These are phyloP conservation scores for Mythimna lalbum DNA, from an alignment of 2,888 invertebrate genomes.

Conservation along the genomic window DNA sequence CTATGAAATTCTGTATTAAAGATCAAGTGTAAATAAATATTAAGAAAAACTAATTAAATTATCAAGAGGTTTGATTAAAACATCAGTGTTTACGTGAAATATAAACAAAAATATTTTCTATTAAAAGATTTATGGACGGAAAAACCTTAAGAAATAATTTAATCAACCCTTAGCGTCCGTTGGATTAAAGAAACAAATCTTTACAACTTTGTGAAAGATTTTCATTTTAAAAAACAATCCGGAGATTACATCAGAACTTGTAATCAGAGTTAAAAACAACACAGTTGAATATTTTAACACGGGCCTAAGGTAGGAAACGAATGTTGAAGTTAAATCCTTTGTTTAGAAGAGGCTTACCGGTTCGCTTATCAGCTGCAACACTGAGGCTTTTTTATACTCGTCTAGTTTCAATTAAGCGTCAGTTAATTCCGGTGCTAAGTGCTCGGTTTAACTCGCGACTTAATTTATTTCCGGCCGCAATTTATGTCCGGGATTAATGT, in stretches of 20 bases:
- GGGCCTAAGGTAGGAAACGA: slow-evolving; percentile 64
- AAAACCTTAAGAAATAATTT: slow-evolving; percentile 60
- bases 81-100: slow-evolving; percentile 22
- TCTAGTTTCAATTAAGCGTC: slow-evolving; percentile 88
- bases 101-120: slow-evolving; percentile 29
- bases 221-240: slow-evolving; percentile 73
- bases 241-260: slow-evolving; percentile 82
- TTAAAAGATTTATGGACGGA: slow-evolving; percentile 44
- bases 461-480: slow-evolving; percentile 86
- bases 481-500: slow-evolving; percentile 87
- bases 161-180: slow-evolving; percentile 63
- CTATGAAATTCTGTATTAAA: no score
- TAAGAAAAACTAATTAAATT: slow-evolving; percentile 5
- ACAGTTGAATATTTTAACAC: slow-evolving; percentile 77
- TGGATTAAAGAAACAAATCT: slow-evolving; percentile 68
- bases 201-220: slow-evolving; percentile 74
- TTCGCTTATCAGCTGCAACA: slow-evolving; percentile 79
- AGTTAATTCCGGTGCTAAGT: slow-evolving; percentile 87
- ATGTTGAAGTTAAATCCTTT: slow-evolving; percentile 82
- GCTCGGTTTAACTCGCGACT: slow-evolving; percentile 84
- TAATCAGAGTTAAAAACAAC: slow-evolving; percentile 80
- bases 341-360: slow-evolving; percentile 82
- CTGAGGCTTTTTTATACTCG: slow-evolving; percentile 78
- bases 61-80: slow-evolving; percentile 37
- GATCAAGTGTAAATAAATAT: not conserved